These are phyloP conservation scores for Paramormyrops kingsleyae DNA, from an alignment of 2,113 vertebrate species.

Conservation along the genomic window DNA sequence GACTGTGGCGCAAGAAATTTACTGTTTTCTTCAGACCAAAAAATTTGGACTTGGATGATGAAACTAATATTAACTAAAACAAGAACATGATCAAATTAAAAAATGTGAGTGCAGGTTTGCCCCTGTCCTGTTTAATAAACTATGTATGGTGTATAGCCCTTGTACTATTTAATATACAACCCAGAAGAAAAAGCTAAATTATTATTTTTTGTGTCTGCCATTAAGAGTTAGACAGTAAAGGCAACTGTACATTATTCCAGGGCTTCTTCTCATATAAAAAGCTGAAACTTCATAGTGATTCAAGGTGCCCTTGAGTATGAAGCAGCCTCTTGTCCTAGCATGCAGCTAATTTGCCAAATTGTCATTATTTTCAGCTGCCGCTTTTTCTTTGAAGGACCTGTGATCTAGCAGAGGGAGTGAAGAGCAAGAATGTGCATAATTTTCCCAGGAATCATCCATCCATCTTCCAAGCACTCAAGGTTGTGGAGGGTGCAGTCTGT, in stretches of 20 bases:
- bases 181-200: not conserved
- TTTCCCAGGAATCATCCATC: not conserved
- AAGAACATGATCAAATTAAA: not conserved
- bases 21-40: not conserved
- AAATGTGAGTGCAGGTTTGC: not conserved
- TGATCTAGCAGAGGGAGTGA: not conserved
- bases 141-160: not conserved
- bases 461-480: not conserved
- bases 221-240: not conserved
- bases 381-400: not conserved
- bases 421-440: not conserved
- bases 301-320: not conserved
- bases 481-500: not conserved
- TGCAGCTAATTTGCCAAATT: not conserved
- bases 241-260: not conserved
- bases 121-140: not conserved
- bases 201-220: not conserved
- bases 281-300: not conserved
- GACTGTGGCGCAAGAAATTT: not conserved
- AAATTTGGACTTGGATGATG: not conserved
- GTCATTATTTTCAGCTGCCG: not conserved
- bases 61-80: not conserved
- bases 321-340: not conserved
- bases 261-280: not conserved
- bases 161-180: not conserved